A percentile compares a stretch with the other conserved stretches of the same genome.
phyloP scores from a whole-genome alignment of 2,113 vertebrate species.

The Trochalopteron elliotii region DNA sequence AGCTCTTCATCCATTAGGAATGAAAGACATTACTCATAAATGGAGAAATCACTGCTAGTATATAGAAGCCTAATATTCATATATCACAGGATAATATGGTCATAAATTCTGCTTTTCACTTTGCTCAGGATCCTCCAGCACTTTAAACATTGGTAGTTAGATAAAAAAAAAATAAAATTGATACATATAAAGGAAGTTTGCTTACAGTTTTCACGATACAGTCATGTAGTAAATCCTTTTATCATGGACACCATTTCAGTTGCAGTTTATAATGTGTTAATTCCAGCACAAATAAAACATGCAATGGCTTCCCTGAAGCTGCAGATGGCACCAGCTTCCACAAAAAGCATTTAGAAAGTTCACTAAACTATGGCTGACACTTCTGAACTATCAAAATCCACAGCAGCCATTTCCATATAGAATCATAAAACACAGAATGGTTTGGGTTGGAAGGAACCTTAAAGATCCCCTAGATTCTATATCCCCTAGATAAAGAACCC shows the following conservation, averaged over 20 bases:
- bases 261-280: neutral
- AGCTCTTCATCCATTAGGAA: neutral
- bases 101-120: neutral
- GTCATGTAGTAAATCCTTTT: neutral
- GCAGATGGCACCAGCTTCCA: conserved; percentile 30
- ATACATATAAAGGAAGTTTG: neutral
- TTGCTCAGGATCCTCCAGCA: neutral
- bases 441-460: neutral
- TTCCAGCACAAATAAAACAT: neutral
- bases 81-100: neutral
- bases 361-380: neutral
- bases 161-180: neutral
- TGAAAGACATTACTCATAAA: neutral
- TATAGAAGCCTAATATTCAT: neutral
- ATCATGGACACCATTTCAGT: neutral
- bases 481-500: too few species aligned
- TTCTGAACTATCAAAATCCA: neutral
- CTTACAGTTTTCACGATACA: neutral
- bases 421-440: neutral
- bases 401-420: accelerated
- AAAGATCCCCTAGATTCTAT: neutral
- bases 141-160: neutral
- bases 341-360: neutral
- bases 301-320: neutral
- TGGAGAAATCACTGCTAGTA: neutral